Base-by-base conservation (phyloP, 2,888 invertebrate genomes). In the Megaustenia siamemsis region DNA sequence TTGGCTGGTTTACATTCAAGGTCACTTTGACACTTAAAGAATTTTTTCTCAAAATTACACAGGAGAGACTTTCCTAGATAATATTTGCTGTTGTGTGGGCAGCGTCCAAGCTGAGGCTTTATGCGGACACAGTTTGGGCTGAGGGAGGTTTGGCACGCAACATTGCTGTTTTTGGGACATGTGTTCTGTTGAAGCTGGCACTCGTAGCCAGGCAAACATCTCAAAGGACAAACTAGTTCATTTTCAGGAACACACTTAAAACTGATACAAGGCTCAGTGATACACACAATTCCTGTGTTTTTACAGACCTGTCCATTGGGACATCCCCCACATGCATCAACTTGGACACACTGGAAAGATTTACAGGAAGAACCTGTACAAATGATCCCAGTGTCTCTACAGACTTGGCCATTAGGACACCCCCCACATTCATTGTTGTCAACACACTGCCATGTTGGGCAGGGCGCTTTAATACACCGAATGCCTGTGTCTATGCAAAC, bases 401-500 rank as follows among this genome's bases (percentile, higher is more conserved):
- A 79, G 32, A 66, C n/a, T 43, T 79, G 40, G 10, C 68, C 79
- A 28, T 40, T 24, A 5, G 32, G 32, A 45, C 79, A 79, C 68
- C 79, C 79, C 18, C 79, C 79, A 35, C 79, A 79, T 35, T 63
- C 45, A 24, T 79, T 24, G 18, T 45, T 5, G 0, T 28, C 1
- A 0, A 79, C 79, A 45, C 79, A 79, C 79, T 79, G 43, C 24
- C 43, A 79, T 18, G 45, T 45, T 3, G 63, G 45, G 24, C 79
- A 79, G 3, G 79, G 68, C 1, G 63, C 66, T n/a, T 0, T 68
- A 28, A 66, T 32, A 49, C 79, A 79, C 32, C 40, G 10, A 10
- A 79, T 79, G 8, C 79, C 79, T 15, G 66, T 79, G 28, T 68
- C 32, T 28, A 15, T 66, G 40, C 79, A 79, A 21, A 79, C 45